Percentiles rank a stretch among this genome's conserved stretches.
These are phyloP conservation scores for Eudyptes chrysolophus DNA, from an alignment of 2,113 vertebrate species.

Conservation along the genomic window DNA sequence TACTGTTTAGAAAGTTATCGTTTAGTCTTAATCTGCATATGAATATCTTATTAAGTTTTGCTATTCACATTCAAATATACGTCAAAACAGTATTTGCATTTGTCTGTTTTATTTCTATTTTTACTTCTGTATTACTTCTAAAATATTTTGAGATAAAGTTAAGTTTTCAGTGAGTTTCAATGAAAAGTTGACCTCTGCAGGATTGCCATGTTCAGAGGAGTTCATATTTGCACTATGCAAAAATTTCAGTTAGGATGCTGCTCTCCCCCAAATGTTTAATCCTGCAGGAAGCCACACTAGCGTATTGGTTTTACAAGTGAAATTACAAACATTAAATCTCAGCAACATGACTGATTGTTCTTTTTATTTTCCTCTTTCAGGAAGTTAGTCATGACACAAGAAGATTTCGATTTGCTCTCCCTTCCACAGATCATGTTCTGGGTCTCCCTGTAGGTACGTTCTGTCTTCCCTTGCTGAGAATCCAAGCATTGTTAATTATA, in stretches of 20 bases:
- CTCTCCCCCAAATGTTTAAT: not conserved
- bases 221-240: not conserved
- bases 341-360: not conserved
- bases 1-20: not conserved
- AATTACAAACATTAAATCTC: not conserved
- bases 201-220: not conserved
- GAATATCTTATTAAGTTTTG: not conserved
- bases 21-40: not conserved
- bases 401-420: constrained; percentile 92
- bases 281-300: not conserved
- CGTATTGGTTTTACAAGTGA: not conserved
- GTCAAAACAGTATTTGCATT: not conserved
- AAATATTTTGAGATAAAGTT: not conserved
- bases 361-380: constrained; percentile 63
- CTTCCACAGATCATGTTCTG: constrained; percentile 82
- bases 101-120: not conserved
- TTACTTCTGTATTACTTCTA: not conserved
- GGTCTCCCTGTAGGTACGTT: constrained; percentile 91
- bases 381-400: constrained; percentile 91
- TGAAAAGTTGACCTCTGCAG: not conserved
- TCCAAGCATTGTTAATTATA: not conserved
- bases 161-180: not conserved
- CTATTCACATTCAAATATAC: not conserved
- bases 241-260: not conserved
- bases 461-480: not conserved